A percentile compares a stretch with the other conserved stretches of the same genome.
These are phyloP conservation scores for Amblyornis subalaris DNA, from an alignment of 2,113 vertebrate species.

Conservation along the genomic window DNA sequence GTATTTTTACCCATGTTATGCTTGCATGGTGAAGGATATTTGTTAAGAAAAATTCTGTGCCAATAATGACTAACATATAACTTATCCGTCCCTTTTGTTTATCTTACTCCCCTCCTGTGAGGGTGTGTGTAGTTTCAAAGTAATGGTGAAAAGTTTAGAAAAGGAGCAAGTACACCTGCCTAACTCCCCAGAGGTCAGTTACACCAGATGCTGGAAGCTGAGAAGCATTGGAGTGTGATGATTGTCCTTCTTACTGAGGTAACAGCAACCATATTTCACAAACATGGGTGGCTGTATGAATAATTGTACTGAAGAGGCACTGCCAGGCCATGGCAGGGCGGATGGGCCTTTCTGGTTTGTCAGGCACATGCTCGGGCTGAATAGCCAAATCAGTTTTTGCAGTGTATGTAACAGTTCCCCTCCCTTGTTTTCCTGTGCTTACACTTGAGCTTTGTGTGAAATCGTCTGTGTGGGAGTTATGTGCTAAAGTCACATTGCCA, in stretches of 20 bases:
- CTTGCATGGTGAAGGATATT: not conserved
- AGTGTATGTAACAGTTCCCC: not conserved
- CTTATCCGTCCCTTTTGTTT: not conserved
- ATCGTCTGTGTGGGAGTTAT: not conserved
- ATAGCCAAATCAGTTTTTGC: not conserved
- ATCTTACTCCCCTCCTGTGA: not conserved
- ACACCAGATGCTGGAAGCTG: not conserved
- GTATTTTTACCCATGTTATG: not conserved
- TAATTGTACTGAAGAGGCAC: not conserved
- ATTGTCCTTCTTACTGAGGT: not conserved
- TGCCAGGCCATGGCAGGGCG: not conserved
- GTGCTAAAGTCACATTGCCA: not conserved
- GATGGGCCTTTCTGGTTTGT: not conserved
- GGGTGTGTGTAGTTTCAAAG: not conserved
- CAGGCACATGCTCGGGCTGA: not conserved
- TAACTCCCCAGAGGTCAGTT: not conserved
- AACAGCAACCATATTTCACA: fast-evolving
- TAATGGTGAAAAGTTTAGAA: not conserved
- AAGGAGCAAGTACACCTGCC: not conserved
- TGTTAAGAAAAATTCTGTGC: not conserved
- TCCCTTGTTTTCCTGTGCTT: not conserved
- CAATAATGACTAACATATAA: not conserved
- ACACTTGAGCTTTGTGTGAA: fast-evolving
- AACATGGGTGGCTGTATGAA: not conserved
- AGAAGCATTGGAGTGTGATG: not conserved